Evolutionary conservation across 2,888 invertebrate genomes (phyloP), one percentile per base, ranked within the genome.

Genomic region (Pristionchus fissidentatus): DNA sequence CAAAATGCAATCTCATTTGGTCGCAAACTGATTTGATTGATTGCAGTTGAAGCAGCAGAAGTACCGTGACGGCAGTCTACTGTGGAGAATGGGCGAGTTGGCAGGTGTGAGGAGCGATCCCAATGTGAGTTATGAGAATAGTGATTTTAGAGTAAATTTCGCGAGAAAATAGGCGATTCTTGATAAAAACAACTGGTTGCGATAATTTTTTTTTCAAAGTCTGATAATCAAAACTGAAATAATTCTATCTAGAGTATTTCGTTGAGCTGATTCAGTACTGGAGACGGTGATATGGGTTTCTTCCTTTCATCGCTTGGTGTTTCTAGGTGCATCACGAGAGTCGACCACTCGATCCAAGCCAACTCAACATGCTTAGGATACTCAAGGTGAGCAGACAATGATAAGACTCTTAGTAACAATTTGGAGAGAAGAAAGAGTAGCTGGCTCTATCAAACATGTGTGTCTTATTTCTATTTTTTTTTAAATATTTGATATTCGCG

Each of bases 281-380:
- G n/a, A n/a, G n/a, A n/a, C n/a, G n/a, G n/a, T n/a, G n/a, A n/a
- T n/a, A n/a, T n/a, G n/a, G n/a, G 19, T 49, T 49, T 49, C 13
- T 15, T 49, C 49, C n/a, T n/a, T n/a, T n/a, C n/a, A n/a, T n/a
- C n/a, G n/a, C 19, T 32, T 32, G 35, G 35, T 66, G 32, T n/a
- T 70, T 70, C 7, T 38, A 70, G 75, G 94, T 95, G 41, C 93
- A 94, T 3, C 95, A 94, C 91, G 95, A 95, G 89, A 94, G 96
- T 84, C 95, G 95, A 7, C 95, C 95, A 90, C 94, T 97, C 83
- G 95, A 95, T 88, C 95, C 95, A 15, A 95, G 95, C 83, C 97
- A 97, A 93, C 95, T 96, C 84, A 94, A 94, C 84, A 93, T 96
- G 92, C 94, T 96, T 93, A 95, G 95, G 87, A 96, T 97, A 91